Percentiles rank a stretch among this genome's conserved stretches.
Evolutionary conservation across 1,140 invertebrate genomes (phyloP).

Genomic region (Macrobrachium rosenbergii): DNA sequence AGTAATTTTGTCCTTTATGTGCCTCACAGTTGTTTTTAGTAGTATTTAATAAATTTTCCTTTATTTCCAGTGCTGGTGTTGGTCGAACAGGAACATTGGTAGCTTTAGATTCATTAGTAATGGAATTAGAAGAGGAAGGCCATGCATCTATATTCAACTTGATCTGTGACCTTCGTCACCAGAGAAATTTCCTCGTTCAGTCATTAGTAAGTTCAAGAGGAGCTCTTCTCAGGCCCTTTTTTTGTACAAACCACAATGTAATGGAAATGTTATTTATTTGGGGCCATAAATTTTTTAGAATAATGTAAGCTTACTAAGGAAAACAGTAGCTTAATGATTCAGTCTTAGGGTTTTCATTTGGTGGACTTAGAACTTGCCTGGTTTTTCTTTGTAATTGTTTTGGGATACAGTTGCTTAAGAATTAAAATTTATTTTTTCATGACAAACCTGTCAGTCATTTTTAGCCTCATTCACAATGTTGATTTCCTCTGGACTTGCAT

Average conservation of each 20-base stretch:
- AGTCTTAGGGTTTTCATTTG: too few species aligned
- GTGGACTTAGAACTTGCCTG: too few species aligned
- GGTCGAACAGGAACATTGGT: conserved; percentile 93
- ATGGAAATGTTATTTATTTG: background rate
- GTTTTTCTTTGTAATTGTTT: too few species aligned
- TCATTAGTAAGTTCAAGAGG: conserved; percentile 77
- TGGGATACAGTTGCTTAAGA: too few species aligned
- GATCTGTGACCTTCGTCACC: conserved; percentile 88
- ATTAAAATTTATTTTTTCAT: too few species aligned
- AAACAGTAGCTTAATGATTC: background rate
- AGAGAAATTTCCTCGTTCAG: conserved; percentile 94
- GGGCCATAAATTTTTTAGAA: background rate
- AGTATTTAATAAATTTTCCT: conserved; percentile 26
- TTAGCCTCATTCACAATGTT: too few species aligned
- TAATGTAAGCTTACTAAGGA: background rate
- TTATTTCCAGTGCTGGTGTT: conserved; percentile 81
- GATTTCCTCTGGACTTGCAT: too few species aligned
- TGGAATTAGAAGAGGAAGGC: conserved; percentile 84
- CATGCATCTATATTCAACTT: conserved; percentile 91
- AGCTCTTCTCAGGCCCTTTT: background rate
- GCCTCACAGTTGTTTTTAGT: background rate
- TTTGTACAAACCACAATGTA: background rate
- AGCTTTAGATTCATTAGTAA: conserved; percentile 88
- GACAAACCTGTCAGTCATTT: too few species aligned
- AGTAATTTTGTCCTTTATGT: too few species aligned